These are phyloP conservation scores for Leptinotarsa texana DNA, from an alignment of 1,140 invertebrate species.

Conservation along the genomic window DNA sequence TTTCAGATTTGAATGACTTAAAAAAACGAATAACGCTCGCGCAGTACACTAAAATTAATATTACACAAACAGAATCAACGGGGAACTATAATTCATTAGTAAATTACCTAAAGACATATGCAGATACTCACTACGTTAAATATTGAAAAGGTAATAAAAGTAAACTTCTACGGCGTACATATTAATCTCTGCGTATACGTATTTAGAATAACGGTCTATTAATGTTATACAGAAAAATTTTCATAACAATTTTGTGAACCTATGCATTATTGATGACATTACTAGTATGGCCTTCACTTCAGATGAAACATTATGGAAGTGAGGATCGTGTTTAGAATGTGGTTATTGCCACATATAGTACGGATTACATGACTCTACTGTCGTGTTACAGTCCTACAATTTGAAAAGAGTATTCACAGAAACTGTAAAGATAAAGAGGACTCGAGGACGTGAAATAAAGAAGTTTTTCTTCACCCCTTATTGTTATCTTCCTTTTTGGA, in stretches of 20 bases:
- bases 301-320: constrained; percentile 6
- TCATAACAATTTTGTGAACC: background rate
- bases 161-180: no score
- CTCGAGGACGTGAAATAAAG: background rate
- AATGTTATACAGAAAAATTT: background rate
- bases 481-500: no score
- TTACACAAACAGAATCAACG: no score
- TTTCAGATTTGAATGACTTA: no score
- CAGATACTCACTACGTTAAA: no score
- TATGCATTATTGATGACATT: constrained; percentile 12
- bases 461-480: no score
- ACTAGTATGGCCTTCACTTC: constrained; percentile 7
- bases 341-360: constrained; percentile 19
- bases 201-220: constrained; percentile 2
- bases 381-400: constrained; percentile 1
- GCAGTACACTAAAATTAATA: no score
- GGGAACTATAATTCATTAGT: no score
- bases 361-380: constrained; percentile 15
- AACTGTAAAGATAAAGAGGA: background rate
- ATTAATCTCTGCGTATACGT: background rate
- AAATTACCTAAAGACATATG: no score
- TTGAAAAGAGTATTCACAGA: background rate
- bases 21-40: no score
- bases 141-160: no score
- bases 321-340: constrained; percentile 16